Base-by-base conservation (phyloP, 2,888 invertebrate species). In the Xiphydria camelus region DNA sequence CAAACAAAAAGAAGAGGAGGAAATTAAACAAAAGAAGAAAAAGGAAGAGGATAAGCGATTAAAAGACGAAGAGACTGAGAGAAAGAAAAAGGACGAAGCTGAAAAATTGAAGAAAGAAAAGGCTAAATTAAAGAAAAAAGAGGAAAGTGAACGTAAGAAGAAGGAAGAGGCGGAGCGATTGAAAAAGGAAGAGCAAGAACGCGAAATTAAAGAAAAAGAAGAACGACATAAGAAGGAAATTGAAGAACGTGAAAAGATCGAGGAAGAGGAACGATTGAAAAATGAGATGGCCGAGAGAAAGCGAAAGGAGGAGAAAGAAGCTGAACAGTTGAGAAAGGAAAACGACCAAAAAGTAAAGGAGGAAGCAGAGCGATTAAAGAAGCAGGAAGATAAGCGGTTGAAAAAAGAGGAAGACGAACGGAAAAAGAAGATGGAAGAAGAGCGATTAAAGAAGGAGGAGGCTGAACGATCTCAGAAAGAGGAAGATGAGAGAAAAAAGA, bases 241-340 rank as follows among this genome's bases (percentile, higher is more conserved):
- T 26, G 38, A 36, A 1, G 43, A 50, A 25, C 23, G 34, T 23
- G 15, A 47, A 44, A 68, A 73, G 20, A 73, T 70, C 19, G 70
- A 73, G 42, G 70, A 75, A 21, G 61, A 62, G 23, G 70, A 70
- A 15, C 15, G 34, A 17, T 34, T 34, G 14, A 25, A 36, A 7
- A 61, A 67, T 32, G 67, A 69, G 34, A 67, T 59, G n/a, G 59
- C 59, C n/a, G 63, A 67, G 39, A 43, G 52, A 17, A 51, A 65
- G 23, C 48, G 55, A 40, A 45, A 43, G 22, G 19, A 68, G 25
- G 69, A 66, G 12, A 74, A 74, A 45, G 64, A 67, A 20, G 72
- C 70, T 57, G 68, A 70, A 23, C 75, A 57, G 50, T 72, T 70
- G 48, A n/a, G 19, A 68, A 25, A 70, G 65, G 12, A 74, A 74